These are phyloP conservation scores for Luehdorfia chinensis DNA, from an alignment of 1,140 invertebrate genomes.

Conservation along the genomic window DNA sequence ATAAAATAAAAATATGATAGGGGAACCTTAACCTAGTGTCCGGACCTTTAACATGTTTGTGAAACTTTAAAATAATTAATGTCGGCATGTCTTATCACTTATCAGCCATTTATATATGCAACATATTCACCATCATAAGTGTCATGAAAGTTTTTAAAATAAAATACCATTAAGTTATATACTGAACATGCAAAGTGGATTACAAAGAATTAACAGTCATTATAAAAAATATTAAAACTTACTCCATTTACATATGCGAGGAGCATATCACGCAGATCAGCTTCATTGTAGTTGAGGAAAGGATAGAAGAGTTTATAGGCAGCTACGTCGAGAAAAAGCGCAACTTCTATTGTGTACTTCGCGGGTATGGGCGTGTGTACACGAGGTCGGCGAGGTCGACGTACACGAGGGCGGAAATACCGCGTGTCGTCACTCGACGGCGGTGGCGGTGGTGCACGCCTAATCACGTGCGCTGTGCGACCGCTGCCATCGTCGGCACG, in stretches of 20 bases:
- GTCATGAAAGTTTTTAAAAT: too few relatives aligned
- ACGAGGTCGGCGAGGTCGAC: conserved; percentile 34
- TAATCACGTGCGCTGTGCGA: conserved; percentile 77
- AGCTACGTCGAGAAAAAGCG: conserved; percentile 85
- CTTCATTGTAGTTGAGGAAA: conserved; percentile 81
- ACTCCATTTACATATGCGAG: conserved; percentile 86
- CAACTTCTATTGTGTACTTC: conserved; percentile 80
- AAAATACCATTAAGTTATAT: too few relatives aligned
- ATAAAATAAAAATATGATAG: too few relatives aligned
- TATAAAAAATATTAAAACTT: conserved; percentile 34
- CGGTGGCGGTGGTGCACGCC: conserved; percentile 68
- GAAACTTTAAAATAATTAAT: too few relatives aligned
- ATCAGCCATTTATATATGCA: too few relatives aligned
- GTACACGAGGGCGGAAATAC: conserved; percentile 35
- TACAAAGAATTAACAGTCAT: not conserved
- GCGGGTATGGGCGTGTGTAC: conserved; percentile 49
- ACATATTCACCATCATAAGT: too few relatives aligned
- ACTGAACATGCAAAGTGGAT: too few relatives aligned
- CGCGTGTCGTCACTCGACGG: conserved; percentile 47
- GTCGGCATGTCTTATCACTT: too few relatives aligned
- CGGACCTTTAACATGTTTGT: too few relatives aligned
- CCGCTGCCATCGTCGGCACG: conserved; percentile 44
- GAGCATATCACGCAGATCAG: conserved; percentile 82
- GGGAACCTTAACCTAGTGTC: too few relatives aligned
- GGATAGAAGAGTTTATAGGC: conserved; percentile 84